These are phyloP conservation scores for Haemorhous mexicanus DNA, from an alignment of 2,113 vertebrate genomes.

Conservation along the genomic window DNA sequence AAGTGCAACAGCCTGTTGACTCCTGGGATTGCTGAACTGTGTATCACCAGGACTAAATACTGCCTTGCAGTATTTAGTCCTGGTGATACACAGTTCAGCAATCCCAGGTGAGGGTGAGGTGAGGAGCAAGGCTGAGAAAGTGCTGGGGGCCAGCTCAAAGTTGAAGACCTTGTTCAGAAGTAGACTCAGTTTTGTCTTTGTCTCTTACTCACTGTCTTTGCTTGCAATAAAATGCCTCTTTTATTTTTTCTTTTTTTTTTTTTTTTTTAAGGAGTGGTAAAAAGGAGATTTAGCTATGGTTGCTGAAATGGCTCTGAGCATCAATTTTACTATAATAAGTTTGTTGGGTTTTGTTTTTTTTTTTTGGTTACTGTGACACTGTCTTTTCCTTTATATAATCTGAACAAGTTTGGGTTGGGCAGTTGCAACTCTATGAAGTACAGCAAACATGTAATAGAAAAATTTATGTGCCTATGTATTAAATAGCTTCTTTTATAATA, in stretches of 20 bases:
- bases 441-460: neutral
- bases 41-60: neutral
- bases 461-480: neutral
- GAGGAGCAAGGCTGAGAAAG: neutral
- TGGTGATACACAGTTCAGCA: no score
- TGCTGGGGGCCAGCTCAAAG: neutral
- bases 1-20: neutral
- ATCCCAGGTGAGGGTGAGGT: no score
- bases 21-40: neutral
- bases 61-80: no score
- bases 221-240: neutral
- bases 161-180: neutral
- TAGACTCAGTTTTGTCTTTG: neutral
- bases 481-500: neutral
- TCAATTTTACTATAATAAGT: neutral
- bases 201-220: neutral
- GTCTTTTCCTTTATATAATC: neutral
- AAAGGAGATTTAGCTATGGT: neutral
- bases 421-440: neutral
- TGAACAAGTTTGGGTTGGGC: neutral
- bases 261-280: neutral
- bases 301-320: neutral
- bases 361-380: neutral
- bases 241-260: neutral
- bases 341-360: no score